Evolutionary conservation across 30 jellyfish, hydroid and myxozoan species (phyloP), one percentile per base, ranked within the genome.

Genomic region (Cassiopea xamachana): DNA sequence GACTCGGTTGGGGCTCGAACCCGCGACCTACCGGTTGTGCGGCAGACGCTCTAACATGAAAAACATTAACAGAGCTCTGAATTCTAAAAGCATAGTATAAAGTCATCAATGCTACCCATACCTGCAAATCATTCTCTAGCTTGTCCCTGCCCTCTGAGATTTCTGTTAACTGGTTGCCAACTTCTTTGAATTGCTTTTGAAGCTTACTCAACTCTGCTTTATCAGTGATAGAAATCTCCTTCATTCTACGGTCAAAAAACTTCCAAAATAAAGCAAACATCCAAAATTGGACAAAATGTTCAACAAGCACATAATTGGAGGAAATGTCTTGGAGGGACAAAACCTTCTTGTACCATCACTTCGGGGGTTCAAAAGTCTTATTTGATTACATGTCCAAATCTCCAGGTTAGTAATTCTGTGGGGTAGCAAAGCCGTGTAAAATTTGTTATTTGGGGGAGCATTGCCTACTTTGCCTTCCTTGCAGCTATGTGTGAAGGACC

Each of bases 151-250:
- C 99, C 49, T 84, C 88, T 10, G 96, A 81, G 18, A 90, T 83
- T 7, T 96, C 78, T 15, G 91, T 51, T 64, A 96, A 43, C 79
- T 96, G 94, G 60, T 96, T 92, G 83, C 97, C 89, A 46, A 88
- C 67, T 61, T 92, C 97, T 73, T 92, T 96, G 68, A 83, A 84
- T 60, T 79, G 95, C 79, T 92, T 89, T 68, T 83, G 96, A 7
- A 90, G 83, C 46, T 73, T 87, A 3, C 91, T 87, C 79, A 92
- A 77, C 93, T 96, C 99, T 10, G 90, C 48, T 77, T 96, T 96
- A 68, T 96, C 99, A 74, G 67, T 74, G 47, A 69, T 86, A 3
- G 99, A 92, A 50, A 96, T 83, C 39, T 96, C 99, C 84, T 96
- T 96, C 90, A 96, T 67, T 60, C 99, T 96, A 48, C 45, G 67